A percentile compares a stretch with the other conserved stretches of the same genome.
Conservation (phyloP, 2,888 invertebrate genomes). For the Eristalis intricaria region DNA sequence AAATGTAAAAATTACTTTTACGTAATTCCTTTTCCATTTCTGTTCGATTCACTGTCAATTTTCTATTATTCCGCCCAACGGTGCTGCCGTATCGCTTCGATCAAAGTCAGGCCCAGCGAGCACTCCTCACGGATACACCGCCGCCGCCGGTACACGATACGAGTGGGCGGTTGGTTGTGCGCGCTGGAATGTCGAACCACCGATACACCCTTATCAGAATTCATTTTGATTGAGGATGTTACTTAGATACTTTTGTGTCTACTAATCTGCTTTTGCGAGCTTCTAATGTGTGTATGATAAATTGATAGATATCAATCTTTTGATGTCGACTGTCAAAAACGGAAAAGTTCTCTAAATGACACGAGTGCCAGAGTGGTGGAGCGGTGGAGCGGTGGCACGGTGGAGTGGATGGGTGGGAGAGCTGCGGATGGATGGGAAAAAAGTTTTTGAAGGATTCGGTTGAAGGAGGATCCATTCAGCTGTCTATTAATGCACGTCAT, state of each 20-base stretch:
- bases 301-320: slow-evolving; percentile 66
- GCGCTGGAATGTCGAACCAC: not conserved
- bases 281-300: slow-evolving; percentile 52
- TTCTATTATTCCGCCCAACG: slow-evolving; percentile 12
- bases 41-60: slow-evolving; percentile 26
- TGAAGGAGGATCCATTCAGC: slow-evolving; percentile 30
- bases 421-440: not conserved
- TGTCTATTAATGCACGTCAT: slow-evolving; percentile 60
- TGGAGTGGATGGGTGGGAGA: not conserved
- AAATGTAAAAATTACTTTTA: slow-evolving; percentile 30
- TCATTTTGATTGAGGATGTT: slow-evolving; percentile 56
- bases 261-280: slow-evolving; percentile 41
- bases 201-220: slow-evolving; percentile 46
- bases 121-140: not conserved
- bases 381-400: not conserved
- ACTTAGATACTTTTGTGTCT: slow-evolving; percentile 44
- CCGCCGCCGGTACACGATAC: not conserved
- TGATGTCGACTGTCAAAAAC: slow-evolving; percentile 60
- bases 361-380: not conserved
- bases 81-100: slow-evolving; percentile 31
- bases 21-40: slow-evolving; percentile 17
- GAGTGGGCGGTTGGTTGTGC: not conserved
- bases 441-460: slow-evolving; percentile 44
- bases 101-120: slow-evolving; percentile 44
- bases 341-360: slow-evolving; percentile 45